Evolutionary conservation across 2,888 invertebrate species (phyloP).

Genomic region (Ochropleura plecta): DNA sequence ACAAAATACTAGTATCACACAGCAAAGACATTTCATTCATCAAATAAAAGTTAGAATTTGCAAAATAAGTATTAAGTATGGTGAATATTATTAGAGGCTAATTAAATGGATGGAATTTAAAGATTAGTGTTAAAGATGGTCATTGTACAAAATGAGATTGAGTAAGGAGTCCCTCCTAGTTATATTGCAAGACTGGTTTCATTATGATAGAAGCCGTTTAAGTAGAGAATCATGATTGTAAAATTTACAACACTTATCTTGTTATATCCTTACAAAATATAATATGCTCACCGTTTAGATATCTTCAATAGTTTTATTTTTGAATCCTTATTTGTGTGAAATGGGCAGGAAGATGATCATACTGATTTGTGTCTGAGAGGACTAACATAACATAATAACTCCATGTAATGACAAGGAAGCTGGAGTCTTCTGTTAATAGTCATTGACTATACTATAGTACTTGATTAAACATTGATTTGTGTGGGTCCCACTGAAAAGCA

Average conservation of each 20-base stretch:
- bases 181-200: constrained; percentile 61
- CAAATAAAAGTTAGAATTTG: constrained; percentile 39
- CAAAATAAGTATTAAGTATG: constrained; percentile 34
- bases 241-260: constrained; percentile 61
- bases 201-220: constrained; percentile 50
- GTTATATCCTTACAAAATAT: constrained; percentile 72
- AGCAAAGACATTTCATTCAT: constrained; percentile 43
- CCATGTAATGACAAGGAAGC: not conserved
- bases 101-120: constrained; percentile 47
- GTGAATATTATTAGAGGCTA: constrained; percentile 62
- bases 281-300: constrained; percentile 85
- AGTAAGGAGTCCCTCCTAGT: constrained; percentile 51
- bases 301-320: constrained; percentile 70
- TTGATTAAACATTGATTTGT: no score
- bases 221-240: constrained; percentile 43
- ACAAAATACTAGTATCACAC: constrained; percentile 16
- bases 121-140: constrained; percentile 25
- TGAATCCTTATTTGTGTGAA: not conserved
- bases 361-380: not conserved
- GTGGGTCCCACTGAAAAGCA: no score
- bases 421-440: not conserved
- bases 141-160: constrained; percentile 44
- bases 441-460: not conserved
- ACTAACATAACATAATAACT: not conserved
- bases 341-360: not conserved